Conservation (phyloP, 2,888 invertebrate genomes). For the Carterocephalus palaemon region DNA sequence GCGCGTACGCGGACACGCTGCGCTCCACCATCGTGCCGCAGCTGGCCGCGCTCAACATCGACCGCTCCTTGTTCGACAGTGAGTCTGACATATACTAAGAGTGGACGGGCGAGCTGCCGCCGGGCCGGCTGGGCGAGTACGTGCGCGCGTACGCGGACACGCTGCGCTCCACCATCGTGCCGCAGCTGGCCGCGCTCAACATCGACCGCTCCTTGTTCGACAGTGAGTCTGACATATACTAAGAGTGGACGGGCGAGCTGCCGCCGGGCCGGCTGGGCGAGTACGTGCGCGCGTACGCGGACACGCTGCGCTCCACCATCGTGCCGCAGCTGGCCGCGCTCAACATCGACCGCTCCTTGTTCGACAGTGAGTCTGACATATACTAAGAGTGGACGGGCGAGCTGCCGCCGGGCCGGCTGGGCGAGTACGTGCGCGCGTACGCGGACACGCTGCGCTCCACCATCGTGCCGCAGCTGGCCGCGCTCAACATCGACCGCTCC, state of each 20-base stretch:
- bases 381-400: too few relatives aligned
- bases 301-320: conserved; percentile 54
- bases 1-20: conserved; percentile 85
- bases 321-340: conserved; percentile 61
- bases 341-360: conserved; percentile 55
- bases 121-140: conserved; percentile 88
- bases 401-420: conserved; percentile 88
- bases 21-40: conserved; percentile 59
- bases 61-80: conserved; percentile 51
- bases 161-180: conserved; percentile 56
- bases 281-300: conserved; percentile 91
- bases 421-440: conserved; percentile 91
- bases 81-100: too few relatives aligned
- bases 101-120: conserved; percentile 88
- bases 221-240: conserved; percentile 35
- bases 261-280: conserved; percentile 89
- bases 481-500: conserved; percentile 57
- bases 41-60: conserved; percentile 56
- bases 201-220: conserved; percentile 57
- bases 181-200: conserved; percentile 56
- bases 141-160: conserved; percentile 88
- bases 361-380: conserved; percentile 42
- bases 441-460: conserved; percentile 74
- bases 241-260: too few relatives aligned
- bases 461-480: conserved; percentile 58